Percentiles rank a stretch among this genome's conserved stretches.
phyloP scores from a whole-genome alignment of 1,140 invertebrate genomes.

The Lasioglossum albipes region DNA sequence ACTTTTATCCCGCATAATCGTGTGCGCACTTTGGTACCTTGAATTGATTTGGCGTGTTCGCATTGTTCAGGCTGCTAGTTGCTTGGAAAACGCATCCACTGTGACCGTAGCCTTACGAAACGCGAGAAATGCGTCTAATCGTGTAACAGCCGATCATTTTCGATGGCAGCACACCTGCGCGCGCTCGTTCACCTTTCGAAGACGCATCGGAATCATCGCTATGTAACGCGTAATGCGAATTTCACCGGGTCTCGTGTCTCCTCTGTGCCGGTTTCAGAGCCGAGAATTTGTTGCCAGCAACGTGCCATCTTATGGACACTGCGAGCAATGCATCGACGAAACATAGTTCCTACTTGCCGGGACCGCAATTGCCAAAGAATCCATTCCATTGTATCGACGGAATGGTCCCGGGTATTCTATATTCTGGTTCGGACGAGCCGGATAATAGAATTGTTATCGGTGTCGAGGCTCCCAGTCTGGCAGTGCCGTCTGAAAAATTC shows the following conservation, averaged over 20 bases:
- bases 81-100: too few relatives aligned
- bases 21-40: too few relatives aligned
- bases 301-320: too few relatives aligned
- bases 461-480: background rate
- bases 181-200: conserved; percentile 37
- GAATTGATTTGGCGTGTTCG: too few relatives aligned
- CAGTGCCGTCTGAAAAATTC: conserved; percentile 9
- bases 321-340: too few relatives aligned
- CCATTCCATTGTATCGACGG: background rate
- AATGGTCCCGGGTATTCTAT: background rate
- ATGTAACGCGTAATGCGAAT: conserved; percentile 42
- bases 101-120: conserved; percentile 24
- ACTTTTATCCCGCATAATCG: too few relatives aligned
- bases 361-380: too few relatives aligned
- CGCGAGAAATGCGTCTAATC: conserved; percentile 44
- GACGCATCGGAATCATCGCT: conserved; percentile 37
- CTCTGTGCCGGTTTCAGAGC: conserved; percentile 28
- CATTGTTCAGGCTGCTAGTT: too few relatives aligned
- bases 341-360: too few relatives aligned
- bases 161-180: conserved; percentile 23
- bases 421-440: background rate
- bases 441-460: background rate
- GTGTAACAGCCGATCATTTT: conserved; percentile 35
- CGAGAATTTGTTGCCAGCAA: background rate
- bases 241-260: conserved; percentile 42